Conservation (phyloP, 2,888 invertebrate species). For the Pammene fasciana region DNA sequence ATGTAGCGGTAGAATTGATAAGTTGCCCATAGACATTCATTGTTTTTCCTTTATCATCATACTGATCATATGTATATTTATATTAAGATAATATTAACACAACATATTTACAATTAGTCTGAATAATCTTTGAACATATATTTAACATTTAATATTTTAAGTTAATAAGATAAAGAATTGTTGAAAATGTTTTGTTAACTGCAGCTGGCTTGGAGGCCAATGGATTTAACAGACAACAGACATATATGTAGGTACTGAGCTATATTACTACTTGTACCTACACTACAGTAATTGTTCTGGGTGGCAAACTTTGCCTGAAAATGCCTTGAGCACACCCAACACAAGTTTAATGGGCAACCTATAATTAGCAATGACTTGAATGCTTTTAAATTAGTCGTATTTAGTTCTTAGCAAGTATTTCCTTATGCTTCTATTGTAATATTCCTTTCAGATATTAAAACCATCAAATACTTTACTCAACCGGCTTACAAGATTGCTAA, state of each 20-base stretch:
- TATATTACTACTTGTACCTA: constrained; percentile 48
- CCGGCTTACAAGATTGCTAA: constrained; percentile 93
- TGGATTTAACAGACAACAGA: constrained; percentile 61
- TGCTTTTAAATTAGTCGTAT: constrained; percentile 21
- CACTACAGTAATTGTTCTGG: not conserved
- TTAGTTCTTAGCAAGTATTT: constrained; percentile 24
- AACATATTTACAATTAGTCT: not conserved
- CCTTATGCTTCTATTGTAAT: constrained; percentile 45
- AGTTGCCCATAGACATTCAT: constrained; percentile 22
- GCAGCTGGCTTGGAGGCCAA: constrained; percentile 65
- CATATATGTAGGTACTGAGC: constrained; percentile 62
- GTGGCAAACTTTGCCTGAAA: not conserved
- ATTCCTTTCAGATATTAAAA: constrained; percentile 87
- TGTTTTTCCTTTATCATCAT: not conserved
- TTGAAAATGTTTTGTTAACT: constrained; percentile 64
- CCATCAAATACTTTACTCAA: constrained; percentile 91
- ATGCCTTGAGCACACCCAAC: constrained; percentile 5
- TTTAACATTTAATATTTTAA: no score
- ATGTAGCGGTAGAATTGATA: constrained; percentile 30
- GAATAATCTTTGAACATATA: no score
- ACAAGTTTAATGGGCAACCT: constrained; percentile 35
- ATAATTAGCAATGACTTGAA: constrained; percentile 25
- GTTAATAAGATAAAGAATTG: no score
- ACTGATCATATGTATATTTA: not conserved
- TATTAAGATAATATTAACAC: not conserved